phyloP scores from a whole-genome alignment of 2,797 vertebrate genomes.

The Poeciliopsis infans region DNA sequence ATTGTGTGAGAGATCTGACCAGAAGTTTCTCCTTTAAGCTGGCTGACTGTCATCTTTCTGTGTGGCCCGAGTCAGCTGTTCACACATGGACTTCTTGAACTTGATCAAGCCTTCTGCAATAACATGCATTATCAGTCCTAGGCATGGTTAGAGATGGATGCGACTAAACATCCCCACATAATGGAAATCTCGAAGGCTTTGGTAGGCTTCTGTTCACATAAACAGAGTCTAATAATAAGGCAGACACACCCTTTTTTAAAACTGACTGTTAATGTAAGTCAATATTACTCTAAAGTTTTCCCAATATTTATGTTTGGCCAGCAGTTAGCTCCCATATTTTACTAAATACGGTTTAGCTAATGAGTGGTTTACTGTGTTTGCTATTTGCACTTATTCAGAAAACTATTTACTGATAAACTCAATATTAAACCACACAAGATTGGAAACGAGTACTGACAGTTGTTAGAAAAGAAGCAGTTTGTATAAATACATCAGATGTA shows the following conservation, averaged over 20 bases:
- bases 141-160: constrained; percentile 30
- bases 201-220: not conserved
- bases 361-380: not conserved
- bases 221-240: not conserved
- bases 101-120: constrained; percentile 66
- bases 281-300: not conserved
- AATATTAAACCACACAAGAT: not conserved
- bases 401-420: not conserved
- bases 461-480: not conserved
- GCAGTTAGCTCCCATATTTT: not conserved
- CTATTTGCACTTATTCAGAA: not conserved
- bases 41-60: constrained; percentile 58
- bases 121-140: constrained; percentile 35
- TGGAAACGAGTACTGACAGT: not conserved
- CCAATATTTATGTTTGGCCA: not conserved
- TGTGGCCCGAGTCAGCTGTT: constrained; percentile 33
- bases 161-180: constrained; percentile 16
- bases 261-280: not conserved
- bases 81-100: constrained; percentile 49
- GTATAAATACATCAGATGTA: not conserved
- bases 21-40: constrained; percentile 65
- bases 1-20: constrained; percentile 17
- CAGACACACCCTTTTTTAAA: not conserved
- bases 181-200: constrained; percentile 6
- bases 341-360: not conserved